Base-by-base conservation (phyloP, 2,888 invertebrate species). In the Ormia ochracea region DNA sequence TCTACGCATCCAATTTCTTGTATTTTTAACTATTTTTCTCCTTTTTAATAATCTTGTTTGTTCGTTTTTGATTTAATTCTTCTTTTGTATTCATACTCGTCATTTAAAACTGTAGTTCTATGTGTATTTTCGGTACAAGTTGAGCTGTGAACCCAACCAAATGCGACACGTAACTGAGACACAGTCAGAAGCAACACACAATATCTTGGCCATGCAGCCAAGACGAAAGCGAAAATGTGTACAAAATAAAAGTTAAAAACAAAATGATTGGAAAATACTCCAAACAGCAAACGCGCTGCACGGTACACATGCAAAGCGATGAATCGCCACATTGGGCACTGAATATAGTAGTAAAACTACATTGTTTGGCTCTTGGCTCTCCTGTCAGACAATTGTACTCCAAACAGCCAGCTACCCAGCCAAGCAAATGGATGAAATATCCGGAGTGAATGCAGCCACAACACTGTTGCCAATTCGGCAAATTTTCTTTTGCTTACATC, bases 121-220 rank as follows among this genome's bases (percentile, higher is more conserved):
- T 45, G n/a, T n/a, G n/a, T n/a, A 36, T 56, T 56, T 77, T 65
- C 76, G 76, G 56, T 63, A 69, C 75, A 72, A 76, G 82, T 84
- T 76, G 80, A 80, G 80, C 76, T 87, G 89, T 87, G 88, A 88
- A 89, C 88, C 86, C 88, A 86, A 87, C 88, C 87, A 87, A 89
- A 89, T 88, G 88, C 89, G 89, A 88, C 88, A 86, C 86, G 86
- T 88, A 89, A 88, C 87, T 88, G 85, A 87, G 85, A 84, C 83
- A 83, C 66, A 68, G 58, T 73, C 28, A 82, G 81, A 81, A 82
- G 77, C 70, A 78, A 80, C 75, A 80, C 82, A 81, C 82, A 84
- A 85, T 82, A 83, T 81, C 82, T 73, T 81, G 70, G 81, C 81
- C 80, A 81, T 76, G 80, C 80, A 80, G 82, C 76, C 77, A 73